phyloP scores from a whole-genome alignment of 1,140 invertebrate species.

The Aphelenchoides fujianensis region DNA sequence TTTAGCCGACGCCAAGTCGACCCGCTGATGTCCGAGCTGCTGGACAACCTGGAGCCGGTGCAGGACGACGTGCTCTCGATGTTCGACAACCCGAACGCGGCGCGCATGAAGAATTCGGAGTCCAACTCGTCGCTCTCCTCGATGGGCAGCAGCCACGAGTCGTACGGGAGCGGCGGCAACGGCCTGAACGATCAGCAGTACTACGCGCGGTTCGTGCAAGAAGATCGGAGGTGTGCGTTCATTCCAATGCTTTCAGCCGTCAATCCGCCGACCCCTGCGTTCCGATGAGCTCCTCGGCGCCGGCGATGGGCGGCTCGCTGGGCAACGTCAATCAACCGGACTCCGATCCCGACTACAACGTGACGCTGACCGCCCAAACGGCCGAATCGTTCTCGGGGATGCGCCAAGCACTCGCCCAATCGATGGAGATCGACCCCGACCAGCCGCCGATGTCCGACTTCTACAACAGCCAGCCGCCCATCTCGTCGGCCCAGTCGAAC shows the following conservation, averaged over 20 bases:
- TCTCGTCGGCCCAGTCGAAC: neutral
- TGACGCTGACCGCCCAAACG: slow-evolving; percentile 58
- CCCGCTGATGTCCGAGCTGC: slow-evolving; percentile 54
- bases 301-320: slow-evolving; percentile 1
- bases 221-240: neutral
- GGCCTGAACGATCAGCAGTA: slow-evolving; percentile 2
- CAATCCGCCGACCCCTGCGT: slow-evolving; percentile 37
- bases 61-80: slow-evolving; percentile 40
- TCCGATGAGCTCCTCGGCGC: slow-evolving; percentile 27
- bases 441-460: slow-evolving; percentile 13
- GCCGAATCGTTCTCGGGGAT: slow-evolving; percentile 55
- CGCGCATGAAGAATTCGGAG: slow-evolving; percentile 37
- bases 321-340: slow-evolving; percentile 28
- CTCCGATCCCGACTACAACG: slow-evolving; percentile 61
- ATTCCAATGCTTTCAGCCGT: slow-evolving; percentile 7
- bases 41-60: slow-evolving; percentile 46
- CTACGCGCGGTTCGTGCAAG: slow-evolving; percentile 18
- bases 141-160: slow-evolving; percentile 31
- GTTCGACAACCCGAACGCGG: slow-evolving; percentile 5
- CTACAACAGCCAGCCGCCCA: slow-evolving; percentile 9
- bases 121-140: slow-evolving; percentile 49
- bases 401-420: slow-evolving; percentile 50
- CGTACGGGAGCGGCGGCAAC: slow-evolving; percentile 15
- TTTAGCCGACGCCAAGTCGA: slow-evolving; percentile 57
- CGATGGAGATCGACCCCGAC: slow-evolving; percentile 37